phyloP scores from a whole-genome alignment of 2,888 invertebrate genomes.

The Cephus pygmeus region DNA sequence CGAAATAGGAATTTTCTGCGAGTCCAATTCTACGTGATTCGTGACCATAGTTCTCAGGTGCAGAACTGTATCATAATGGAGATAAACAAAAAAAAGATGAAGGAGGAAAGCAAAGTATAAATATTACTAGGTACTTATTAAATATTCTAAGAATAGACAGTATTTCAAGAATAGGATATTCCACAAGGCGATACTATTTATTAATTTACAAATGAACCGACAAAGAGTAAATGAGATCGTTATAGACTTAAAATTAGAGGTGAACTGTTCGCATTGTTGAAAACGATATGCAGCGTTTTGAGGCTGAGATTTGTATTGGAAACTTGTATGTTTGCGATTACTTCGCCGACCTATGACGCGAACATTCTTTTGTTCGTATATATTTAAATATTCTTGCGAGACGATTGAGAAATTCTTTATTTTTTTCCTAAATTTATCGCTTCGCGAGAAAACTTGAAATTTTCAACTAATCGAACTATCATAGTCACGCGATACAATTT shows the following conservation, averaged over 20 bases:
- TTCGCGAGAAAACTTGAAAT: neutral
- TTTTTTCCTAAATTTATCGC: neutral
- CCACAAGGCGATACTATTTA: constrained; percentile 51
- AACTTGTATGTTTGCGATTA: neutral
- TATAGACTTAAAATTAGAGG: neutral
- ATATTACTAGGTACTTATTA: constrained; percentile 39
- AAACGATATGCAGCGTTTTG: neutral
- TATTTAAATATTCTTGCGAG: neutral
- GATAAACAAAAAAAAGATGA: neutral
- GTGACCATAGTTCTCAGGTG: constrained; percentile 36
- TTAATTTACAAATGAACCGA: constrained; percentile 38
- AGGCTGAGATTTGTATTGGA: neutral
- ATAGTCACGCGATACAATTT: neutral
- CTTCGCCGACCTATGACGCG: neutral
- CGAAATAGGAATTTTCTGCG: neutral
- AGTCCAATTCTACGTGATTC: constrained; percentile 10
- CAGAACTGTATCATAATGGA: constrained; percentile 34
- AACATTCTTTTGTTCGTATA: neutral
- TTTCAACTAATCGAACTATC: neutral
- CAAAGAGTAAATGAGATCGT: neutral
- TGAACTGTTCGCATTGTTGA: neutral
- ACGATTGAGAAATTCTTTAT: neutral
- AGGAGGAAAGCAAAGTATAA: constrained; percentile 26
- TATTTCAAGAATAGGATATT: constrained; percentile 46
- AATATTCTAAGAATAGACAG: constrained; percentile 42